These are phyloP conservation scores for Brachypodius melanocephalos DNA, from an alignment of 2,113 vertebrate genomes.

Conservation along the genomic window DNA sequence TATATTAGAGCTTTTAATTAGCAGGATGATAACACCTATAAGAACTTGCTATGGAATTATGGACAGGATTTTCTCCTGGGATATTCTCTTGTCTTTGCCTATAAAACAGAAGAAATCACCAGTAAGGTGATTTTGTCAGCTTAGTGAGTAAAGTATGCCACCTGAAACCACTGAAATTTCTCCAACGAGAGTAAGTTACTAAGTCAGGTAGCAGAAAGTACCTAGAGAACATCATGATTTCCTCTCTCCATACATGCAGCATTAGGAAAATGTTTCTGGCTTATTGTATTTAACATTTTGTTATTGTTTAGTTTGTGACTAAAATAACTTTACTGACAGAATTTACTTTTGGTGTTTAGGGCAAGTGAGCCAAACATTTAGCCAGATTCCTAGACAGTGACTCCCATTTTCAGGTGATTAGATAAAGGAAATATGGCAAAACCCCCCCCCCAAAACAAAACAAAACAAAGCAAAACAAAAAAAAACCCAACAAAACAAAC, in stretches of 20 bases:
- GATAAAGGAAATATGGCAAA: background rate
- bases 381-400: background rate
- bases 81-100: background rate
- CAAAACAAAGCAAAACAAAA: too few species aligned
- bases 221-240: rapidly evolving
- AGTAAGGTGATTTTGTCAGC: background rate
- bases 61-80: background rate
- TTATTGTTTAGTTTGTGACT: background rate
- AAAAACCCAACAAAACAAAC: too few species aligned
- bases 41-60: background rate
- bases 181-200: background rate
- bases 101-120: background rate
- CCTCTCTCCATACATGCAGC: background rate
- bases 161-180: background rate
- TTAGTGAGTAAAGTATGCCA: background rate
- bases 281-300: background rate
- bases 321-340: background rate
- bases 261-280: background rate
- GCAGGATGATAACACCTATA: background rate
- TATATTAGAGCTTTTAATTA: background rate
- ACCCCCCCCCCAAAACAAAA: too few species aligned
- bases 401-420: background rate
- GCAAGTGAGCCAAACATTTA: background rate
- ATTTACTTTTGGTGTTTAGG: background rate
- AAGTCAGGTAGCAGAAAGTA: background rate